Evolutionary conservation across 92 coral and sea anemone species (phyloP), one percentile per base, ranked within the genome.

Genomic region (Micromussa lordhowensis): DNA sequence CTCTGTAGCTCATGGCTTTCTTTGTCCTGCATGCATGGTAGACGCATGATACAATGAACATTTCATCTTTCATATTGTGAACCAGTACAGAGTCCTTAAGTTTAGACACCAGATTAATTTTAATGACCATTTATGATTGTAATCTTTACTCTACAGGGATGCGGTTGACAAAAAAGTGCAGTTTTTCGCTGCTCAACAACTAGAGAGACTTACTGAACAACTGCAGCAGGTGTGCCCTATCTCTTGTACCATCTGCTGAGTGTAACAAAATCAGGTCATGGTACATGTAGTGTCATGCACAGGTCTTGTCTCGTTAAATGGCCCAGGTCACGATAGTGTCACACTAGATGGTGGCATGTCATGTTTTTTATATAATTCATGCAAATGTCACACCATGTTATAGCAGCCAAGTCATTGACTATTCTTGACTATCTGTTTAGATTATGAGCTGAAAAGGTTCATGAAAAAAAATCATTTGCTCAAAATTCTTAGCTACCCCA

Each of bases 151-250:
- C 54, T 63, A 4, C 64, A 86, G 82, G 54, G 3, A 61, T 24
- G 31, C 16, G 19, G 53, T 5, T 29, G 61, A 86, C 54, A 73
- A 86, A 76, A 66, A 63, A 11, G 73, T 86, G 38, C 75, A 61
- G 36, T 29, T 92, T 80, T 89, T 92, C 77, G 54, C 36, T 21
- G 30, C 85, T 0, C 79, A 77, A 35, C 94, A 92, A 69, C 55
- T 86, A 74, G 87, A 89, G 74, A 79, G 79, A 85, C 80, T 94
- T 38, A 90, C 85, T 26, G 68, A 85, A 29, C 96, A 94, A 75
- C 90, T 94, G 22, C 96, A 94, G 74, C 92, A 92, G 94, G 96
- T 94, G 79, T n/a, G 76, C 53, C 21, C 0, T 18, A 9, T 61
- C 17, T 66, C 17, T 66, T 26, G 29, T 21, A 63, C 29, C 69